Evolutionary conservation across 2,888 invertebrate species (phyloP).

Genomic region (Pomacea canaliculata): DNA sequence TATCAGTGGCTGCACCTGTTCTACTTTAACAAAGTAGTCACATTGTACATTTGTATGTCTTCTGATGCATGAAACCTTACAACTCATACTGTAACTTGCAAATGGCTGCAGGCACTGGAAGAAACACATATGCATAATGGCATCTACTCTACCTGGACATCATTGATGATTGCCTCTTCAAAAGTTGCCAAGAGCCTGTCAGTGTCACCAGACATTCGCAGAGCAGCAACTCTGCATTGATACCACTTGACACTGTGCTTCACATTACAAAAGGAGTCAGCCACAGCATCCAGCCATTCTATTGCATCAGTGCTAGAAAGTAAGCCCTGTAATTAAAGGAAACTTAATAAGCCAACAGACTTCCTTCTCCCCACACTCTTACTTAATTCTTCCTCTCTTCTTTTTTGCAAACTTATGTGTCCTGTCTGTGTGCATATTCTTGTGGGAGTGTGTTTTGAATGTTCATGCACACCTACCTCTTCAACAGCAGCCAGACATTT

Average conservation of each 20-base stretch:
- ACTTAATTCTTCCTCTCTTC: too few relatives aligned
- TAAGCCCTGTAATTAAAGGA: slow-evolving; percentile 6
- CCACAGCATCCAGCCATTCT: slow-evolving; percentile 14
- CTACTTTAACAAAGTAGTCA: too few relatives aligned
- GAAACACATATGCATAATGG: too few relatives aligned
- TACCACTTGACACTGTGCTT: slow-evolving; percentile 8
- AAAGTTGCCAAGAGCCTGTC: slow-evolving; percentile 8
- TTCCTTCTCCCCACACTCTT: too few relatives aligned
- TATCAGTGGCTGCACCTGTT: too few relatives aligned
- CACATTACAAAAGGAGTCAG: slow-evolving; percentile 4
- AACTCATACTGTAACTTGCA: too few relatives aligned
- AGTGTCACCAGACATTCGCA: background rate
- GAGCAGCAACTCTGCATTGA: slow-evolving; percentile 9
- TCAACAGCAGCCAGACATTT: slow-evolving; percentile 12
- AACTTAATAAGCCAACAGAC: background rate
- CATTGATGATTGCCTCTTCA: slow-evolving; percentile 18
- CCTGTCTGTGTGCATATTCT: too few relatives aligned
- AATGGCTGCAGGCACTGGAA: too few relatives aligned
- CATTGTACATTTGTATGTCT: too few relatives aligned
- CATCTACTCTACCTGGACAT: slow-evolving; percentile 9
- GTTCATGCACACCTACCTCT: background rate
- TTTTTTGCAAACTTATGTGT: too few relatives aligned
- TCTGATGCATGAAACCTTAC: too few relatives aligned
- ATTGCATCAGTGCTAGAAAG: slow-evolving; percentile 1
- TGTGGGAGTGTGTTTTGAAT: background rate